Evolutionary conservation across 92 coral and sea anemone genomes (phyloP).

Genomic region (Parazoanthus darwini): DNA sequence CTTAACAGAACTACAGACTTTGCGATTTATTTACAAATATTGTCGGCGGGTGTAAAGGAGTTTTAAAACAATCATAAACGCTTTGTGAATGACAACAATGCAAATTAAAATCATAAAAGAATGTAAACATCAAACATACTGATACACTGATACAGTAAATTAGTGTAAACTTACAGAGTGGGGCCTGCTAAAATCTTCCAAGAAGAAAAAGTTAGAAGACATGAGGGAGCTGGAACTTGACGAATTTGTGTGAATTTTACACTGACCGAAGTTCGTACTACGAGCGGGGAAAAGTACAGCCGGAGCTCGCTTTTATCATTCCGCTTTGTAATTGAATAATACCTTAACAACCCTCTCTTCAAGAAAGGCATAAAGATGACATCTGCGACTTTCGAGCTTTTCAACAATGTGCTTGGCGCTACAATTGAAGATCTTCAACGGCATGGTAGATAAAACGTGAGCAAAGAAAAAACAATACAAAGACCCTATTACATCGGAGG

Average conservation of each 20-base stretch:
- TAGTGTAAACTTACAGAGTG: neutral
- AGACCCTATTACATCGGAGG: too few species aligned
- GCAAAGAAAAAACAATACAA: too few species aligned
- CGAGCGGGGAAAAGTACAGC: neutral
- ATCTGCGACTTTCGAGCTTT: too few species aligned
- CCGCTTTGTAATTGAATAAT: neutral
- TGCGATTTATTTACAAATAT: neutral
- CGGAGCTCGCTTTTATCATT: neutral
- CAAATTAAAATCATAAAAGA: neutral
- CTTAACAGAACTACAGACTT: neutral
- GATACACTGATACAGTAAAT: neutral
- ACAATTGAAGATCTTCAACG: too few species aligned
- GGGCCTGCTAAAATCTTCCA: neutral
- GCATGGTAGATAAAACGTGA: too few species aligned
- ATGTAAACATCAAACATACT: neutral
- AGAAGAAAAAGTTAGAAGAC: neutral
- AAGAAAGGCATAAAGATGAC: too few species aligned
- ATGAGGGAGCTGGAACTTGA: too few species aligned
- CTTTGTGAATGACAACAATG: neutral
- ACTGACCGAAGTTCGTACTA: slow-evolving; percentile 2
- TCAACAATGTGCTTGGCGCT: too few species aligned
- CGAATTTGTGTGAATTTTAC: slow-evolving; percentile 3
- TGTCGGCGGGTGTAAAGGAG: neutral
- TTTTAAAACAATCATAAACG: neutral
- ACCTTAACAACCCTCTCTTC: too few species aligned